Percentiles rank a stretch among this genome's conserved stretches.
Conservation (phyloP, 2,797 vertebrate genomes). For the Mormyrops attenuatus region DNA sequence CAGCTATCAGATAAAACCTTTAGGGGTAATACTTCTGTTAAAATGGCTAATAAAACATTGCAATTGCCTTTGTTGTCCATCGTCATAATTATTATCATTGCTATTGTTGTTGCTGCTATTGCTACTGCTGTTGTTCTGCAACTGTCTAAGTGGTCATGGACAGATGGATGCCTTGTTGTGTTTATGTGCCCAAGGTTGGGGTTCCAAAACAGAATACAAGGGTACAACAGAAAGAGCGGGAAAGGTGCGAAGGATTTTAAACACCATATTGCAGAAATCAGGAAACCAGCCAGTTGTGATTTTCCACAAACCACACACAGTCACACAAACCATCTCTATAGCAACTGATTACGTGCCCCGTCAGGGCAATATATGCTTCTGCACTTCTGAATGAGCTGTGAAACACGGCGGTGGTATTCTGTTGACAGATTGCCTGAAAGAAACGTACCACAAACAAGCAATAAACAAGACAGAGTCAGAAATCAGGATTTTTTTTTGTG, state of each 20-base stretch:
- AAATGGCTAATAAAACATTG: not conserved
- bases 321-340: conserved; percentile 38
- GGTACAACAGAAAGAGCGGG: not conserved
- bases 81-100: not conserved
- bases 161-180: not conserved
- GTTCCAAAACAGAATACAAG: not conserved
- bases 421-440: conserved; percentile 25
- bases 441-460: not conserved
- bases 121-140: not conserved
- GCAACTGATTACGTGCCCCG: conserved; percentile 42
- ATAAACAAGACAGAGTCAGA: not conserved
- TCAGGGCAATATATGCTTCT: conserved; percentile 23
- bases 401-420: conserved; percentile 35
- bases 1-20: not conserved
- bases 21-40: not conserved
- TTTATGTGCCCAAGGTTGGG: not conserved
- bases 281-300: conserved; percentile 36
- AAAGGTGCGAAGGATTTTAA: conserved; percentile 1
- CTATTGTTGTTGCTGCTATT: not conserved
- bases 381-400: conserved; percentile 25
- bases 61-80: not conserved
- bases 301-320: conserved; percentile 31
- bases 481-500: not conserved
- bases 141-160: not conserved
- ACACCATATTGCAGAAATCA: not conserved